A percentile compares a stretch with the other conserved stretches of the same genome.
Conservation (phyloP, 2,797 vertebrate genomes). For the Scyliorhinus canicula region DNA sequence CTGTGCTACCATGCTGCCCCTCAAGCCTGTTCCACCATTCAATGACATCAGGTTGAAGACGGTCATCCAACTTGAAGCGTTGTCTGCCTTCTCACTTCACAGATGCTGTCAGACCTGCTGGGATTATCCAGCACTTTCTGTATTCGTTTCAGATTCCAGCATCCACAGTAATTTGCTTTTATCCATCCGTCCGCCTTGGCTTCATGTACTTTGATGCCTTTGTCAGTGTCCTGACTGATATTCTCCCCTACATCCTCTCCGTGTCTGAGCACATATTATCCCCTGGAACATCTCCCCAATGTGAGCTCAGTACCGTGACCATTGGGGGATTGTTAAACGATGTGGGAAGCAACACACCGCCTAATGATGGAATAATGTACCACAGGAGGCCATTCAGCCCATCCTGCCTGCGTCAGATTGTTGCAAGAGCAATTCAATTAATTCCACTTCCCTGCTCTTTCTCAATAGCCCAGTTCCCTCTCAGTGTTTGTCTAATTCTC, state of each 20-base stretch:
- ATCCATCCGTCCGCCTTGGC: neutral
- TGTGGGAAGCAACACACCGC: neutral
- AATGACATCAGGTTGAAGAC: neutral
- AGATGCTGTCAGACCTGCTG: too few species aligned
- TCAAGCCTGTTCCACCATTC: neutral
- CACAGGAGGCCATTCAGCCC: neutral
- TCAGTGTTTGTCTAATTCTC: neutral
- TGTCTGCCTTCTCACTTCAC: too few species aligned
- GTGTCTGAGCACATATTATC: neutral
- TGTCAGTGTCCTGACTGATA: neutral
- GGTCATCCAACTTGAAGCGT: too few species aligned
- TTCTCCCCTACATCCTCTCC: neutral
- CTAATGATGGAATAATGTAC: neutral
- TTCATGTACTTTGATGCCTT: neutral
- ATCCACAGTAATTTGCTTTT: too few species aligned
- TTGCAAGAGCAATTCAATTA: neutral
- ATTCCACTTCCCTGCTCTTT: neutral
- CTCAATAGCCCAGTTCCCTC: neutral
- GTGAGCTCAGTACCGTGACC: neutral
- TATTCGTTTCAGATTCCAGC: too few species aligned
- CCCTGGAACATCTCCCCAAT: neutral
- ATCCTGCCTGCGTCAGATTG: neutral
- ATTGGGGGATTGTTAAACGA: neutral
- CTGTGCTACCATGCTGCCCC: neutral
- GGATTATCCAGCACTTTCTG: too few species aligned